Conservation (phyloP, 2,113 vertebrate genomes). For the Pterocles burchelli region DNA sequence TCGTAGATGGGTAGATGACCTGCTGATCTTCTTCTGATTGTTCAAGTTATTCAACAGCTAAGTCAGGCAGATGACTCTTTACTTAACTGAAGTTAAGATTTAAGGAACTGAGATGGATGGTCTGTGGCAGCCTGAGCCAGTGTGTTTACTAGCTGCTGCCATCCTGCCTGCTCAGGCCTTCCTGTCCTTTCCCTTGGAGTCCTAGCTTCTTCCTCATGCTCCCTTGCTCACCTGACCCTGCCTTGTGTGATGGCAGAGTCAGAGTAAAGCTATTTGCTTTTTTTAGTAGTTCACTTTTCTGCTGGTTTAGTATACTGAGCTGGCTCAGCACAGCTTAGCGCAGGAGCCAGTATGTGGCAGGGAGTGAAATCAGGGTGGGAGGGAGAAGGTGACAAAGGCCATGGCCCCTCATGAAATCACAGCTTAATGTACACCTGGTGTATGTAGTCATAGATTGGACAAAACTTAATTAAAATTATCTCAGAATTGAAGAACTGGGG, state of each 20-base stretch:
- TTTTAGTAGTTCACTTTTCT: neutral
- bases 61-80: neutral
- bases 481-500: neutral
- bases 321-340: neutral
- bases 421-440: neutral
- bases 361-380: neutral
- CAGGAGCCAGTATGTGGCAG: neutral
- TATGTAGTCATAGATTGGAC: neutral
- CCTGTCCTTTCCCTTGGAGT: neutral
- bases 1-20: neutral
- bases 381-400: neutral
- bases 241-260: neutral
- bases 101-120: neutral
- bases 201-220: neutral
- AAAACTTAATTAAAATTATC: neutral
- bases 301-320: neutral
- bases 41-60: neutral
- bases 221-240: neutral
- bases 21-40: neutral
- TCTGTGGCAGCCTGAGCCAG: neutral
- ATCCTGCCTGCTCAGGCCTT: neutral
- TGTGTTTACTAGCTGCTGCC: neutral
- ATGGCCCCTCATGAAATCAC: neutral
- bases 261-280: neutral
- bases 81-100: neutral